Conservation (phyloP, 2,113 vertebrate species). For the Drymodes brunneopygia region DNA sequence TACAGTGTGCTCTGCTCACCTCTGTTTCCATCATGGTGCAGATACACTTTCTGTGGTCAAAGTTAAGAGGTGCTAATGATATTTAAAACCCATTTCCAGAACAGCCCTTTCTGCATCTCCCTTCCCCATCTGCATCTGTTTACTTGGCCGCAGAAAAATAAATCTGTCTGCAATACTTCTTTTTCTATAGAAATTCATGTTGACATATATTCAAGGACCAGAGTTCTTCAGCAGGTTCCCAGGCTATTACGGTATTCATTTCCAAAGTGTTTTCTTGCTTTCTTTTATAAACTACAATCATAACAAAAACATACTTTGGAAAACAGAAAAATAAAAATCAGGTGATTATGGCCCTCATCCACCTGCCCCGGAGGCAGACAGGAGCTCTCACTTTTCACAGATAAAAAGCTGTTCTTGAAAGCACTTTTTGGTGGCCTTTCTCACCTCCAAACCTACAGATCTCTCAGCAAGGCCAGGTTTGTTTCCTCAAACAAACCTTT, state of each 20-base stretch:
- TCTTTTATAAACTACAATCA: neutral
- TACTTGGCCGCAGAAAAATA: neutral
- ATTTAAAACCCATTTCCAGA: conserved; percentile 21
- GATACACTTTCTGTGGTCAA: neutral
- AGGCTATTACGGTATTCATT: conserved; percentile 16
- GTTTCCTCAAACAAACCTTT: neutral
- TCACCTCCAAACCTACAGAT: neutral
- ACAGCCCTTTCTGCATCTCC: neutral
- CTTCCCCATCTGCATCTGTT: neutral
- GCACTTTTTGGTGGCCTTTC: neutral
- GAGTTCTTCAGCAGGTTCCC: conserved; percentile 3
- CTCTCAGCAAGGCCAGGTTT: neutral
- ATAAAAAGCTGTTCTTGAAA: neutral
- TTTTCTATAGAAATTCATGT: neutral
- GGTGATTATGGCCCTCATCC: neutral
- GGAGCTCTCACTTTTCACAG: neutral
- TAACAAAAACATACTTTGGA: neutral
- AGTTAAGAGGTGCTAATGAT: neutral
- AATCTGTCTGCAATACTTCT: neutral
- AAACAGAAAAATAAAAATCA: conserved; percentile 9
- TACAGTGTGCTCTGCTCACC: neutral
- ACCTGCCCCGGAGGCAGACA: neutral
- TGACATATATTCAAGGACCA: neutral
- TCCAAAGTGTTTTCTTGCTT: neutral
- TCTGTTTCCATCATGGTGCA: neutral